These are phyloP conservation scores for Pseudochirops cupreus DNA, from an alignment of 2,797 vertebrate species.

Conservation along the genomic window DNA sequence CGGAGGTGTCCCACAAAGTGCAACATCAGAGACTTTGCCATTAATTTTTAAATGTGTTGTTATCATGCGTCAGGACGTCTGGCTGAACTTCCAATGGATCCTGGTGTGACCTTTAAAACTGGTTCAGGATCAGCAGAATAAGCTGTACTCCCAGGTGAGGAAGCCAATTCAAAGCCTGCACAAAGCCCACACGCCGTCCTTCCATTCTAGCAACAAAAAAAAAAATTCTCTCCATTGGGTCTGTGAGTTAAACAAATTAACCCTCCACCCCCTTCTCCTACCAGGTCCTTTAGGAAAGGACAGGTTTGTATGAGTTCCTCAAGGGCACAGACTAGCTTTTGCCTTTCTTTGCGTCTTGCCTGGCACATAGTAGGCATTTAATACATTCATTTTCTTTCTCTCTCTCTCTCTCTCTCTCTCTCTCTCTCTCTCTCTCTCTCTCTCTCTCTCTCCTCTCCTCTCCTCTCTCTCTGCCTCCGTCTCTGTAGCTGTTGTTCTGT, in stretches of 20 bases:
- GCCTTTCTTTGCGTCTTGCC: neutral
- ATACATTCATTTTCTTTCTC: neutral
- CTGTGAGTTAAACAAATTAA: neutral
- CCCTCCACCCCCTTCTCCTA: neutral
- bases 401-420: too few species aligned
- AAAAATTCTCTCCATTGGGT: neutral
- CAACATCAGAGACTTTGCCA: slow-evolving; percentile 62
- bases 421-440: too few species aligned
- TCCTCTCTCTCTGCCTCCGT: neutral
- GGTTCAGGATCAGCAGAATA: slow-evolving; percentile 25
- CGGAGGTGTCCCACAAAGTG: neutral
- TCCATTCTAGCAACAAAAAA: neutral
- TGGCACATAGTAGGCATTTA: neutral
- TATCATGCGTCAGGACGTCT: slow-evolving; percentile 62
- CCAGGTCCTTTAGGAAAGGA: neutral
- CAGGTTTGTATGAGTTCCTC: neutral
- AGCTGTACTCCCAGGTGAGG: slow-evolving; percentile 18
- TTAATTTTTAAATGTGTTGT: slow-evolving; percentile 78
- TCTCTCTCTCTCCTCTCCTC: too few species aligned
- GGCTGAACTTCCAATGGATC: slow-evolving; percentile 40
- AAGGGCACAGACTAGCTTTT: neutral
- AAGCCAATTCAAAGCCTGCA: slow-evolving; percentile 10
- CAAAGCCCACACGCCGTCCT: neutral
- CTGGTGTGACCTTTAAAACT: slow-evolving; percentile 73
- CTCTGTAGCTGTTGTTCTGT: neutral